Base-by-base conservation (phyloP, 2,888 invertebrate species). In the Ornithoptera alexandrae region DNA sequence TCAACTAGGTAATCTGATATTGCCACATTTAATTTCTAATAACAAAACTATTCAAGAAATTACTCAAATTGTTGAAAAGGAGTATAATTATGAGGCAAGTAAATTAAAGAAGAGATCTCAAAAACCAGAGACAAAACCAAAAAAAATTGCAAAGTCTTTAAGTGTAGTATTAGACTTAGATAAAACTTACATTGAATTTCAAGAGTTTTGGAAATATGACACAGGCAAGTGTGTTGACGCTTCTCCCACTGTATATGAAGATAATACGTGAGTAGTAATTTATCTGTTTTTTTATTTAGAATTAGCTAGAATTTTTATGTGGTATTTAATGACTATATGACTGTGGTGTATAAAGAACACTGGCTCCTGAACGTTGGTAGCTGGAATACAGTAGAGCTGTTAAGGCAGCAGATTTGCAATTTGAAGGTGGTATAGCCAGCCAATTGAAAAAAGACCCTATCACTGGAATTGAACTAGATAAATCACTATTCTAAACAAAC, bases 181-280 rank as follows among this genome's bases (percentile, higher is more conserved):
- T 68, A 46, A 36, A 78, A 73, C 39, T 57, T 72, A 76, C 64
- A 68, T 85, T 2, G 83, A 87, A 42, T 88, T 89, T 73, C 74
- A 78, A 56, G 93, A 94, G 85, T 81, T 84, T 85, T 94, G 95
- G 95, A 91, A 87, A 73, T 93, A 92, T 81, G 87, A 96, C 84
- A 93, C 96, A 65, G 92, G 93, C 58, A 97, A 97, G 86, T 98
- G 98, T 89, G 94, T 98, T 15, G 97, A 98, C 93, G 95, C 96
- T 12, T 94, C 96, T 18, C 96, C 97, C 24, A 88, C 93, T 30
- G 75, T 94, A 65, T 93, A 93, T 75, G 77, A 87, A 74, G 79
- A 79, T 72, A 84, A 82, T 76, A 80, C 83, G 94, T 94, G 87
- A 90, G 90, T 88, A 53, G 12, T 53, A 50, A 10, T 10, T 39